Percentiles rank a stretch among this genome's conserved stretches.
These are phyloP conservation scores for Chrosomus eos DNA, from an alignment of 2,797 vertebrate genomes.

Conservation along the genomic window DNA sequence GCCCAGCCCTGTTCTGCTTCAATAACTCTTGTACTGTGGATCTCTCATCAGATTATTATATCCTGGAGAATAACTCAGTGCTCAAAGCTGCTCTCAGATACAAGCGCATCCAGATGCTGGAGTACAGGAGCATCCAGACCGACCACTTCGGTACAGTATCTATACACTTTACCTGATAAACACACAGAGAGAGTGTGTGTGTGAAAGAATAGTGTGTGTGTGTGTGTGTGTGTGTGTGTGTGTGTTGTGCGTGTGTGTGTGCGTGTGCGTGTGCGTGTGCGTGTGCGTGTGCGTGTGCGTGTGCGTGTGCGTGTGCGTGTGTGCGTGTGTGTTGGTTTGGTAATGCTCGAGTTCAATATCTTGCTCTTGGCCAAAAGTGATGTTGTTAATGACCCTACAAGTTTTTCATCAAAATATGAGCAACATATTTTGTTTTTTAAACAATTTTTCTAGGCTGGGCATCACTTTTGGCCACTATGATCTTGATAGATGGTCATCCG, in stretches of 20 bases:
- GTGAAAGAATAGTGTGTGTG: too few relatives aligned
- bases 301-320: too few relatives aligned
- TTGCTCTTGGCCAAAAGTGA: not conserved
- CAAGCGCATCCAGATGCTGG: slow-evolving; percentile 75
- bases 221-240: too few relatives aligned
- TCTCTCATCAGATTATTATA: slow-evolving; percentile 73
- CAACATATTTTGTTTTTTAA: too few relatives aligned
- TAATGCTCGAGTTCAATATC: not conserved
- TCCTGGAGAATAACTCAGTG: slow-evolving; percentile 78
- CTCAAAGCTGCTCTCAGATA: slow-evolving; percentile 74
- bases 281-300: too few relatives aligned
- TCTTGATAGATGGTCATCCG: not conserved
- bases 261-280: too few relatives aligned
- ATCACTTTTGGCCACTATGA: not conserved
- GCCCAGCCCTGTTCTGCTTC: not conserved
- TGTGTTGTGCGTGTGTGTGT: too few relatives aligned
- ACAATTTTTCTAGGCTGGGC: not conserved
- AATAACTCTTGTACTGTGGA: not conserved
- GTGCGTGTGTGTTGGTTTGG: not conserved
- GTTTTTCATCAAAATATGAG: not conserved
- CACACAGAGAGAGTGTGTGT: not conserved
- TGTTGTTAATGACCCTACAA: not conserved
- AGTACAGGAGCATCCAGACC: slow-evolving; percentile 71
- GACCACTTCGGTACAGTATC: slow-evolving; percentile 76
- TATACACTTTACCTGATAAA: not conserved